Evolutionary conservation across 2,888 invertebrate species (phyloP), one percentile per base, ranked within the genome.

Genomic region (Diadegma fenestrale): DNA sequence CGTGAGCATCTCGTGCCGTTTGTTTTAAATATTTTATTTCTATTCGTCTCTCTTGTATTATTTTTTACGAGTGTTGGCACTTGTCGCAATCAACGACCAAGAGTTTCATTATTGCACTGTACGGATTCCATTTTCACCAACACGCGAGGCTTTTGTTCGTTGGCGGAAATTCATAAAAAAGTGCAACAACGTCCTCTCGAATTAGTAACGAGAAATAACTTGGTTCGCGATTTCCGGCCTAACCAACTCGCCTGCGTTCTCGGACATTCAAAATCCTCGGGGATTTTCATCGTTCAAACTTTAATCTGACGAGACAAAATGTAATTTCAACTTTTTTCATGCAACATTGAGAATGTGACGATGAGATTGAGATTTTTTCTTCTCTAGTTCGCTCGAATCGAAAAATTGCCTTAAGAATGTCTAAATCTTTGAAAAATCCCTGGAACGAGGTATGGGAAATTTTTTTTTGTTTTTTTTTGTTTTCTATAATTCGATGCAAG

Each of bases 1-100:
- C 92, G 96, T 97, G 94, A 97, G 95, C 97, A 97, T 97, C 94
- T 94, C 92, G 88, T 87, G 83, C 30, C 63, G 61, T 30, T 19
- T 58, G 4, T 26, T 26, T 68, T 76, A 51, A 61, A 0, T 37
- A 5, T 48, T 22, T 51, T 41, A 19, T 78, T 33, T n/a, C 51
- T 68, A 54, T 78, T 37, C n/a, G 58, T 30, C 19, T 58, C 12
- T 26, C 58, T 68, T 76, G 51, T 64, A 37, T 37, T 22, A 26
- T 43, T 78, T 22, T 22, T 58, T 63, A 63, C 75, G 68, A 61
- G 72, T 71, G 19, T 37, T 45, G 30, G 12, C 73, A 79, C 76
- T 78, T 58, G 19, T 22, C 61, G 71, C 58, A 61, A 73, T 66
- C 61, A 78, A 79, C 66, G 54, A 51, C 37, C 37, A 1, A 64